A percentile compares a stretch with the other conserved stretches of the same genome.
These are phyloP conservation scores for Caenorhabditis tropicalis DNA, from an alignment of 1,140 invertebrate species.

Conservation along the genomic window DNA sequence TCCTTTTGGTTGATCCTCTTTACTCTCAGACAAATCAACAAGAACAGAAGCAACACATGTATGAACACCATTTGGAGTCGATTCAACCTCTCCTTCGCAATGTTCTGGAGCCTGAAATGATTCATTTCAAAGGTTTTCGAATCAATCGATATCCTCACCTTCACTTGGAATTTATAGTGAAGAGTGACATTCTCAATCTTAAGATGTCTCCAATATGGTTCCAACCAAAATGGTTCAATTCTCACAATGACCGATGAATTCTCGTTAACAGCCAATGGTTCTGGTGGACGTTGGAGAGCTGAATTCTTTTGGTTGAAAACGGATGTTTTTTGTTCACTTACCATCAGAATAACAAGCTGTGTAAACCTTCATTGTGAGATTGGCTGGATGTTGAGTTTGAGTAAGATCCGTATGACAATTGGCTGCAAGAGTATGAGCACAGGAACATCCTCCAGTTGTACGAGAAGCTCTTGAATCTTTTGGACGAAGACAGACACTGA, in stretches of 20 bases:
- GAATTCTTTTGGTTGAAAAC: background rate
- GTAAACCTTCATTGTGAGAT: constrained; percentile 49
- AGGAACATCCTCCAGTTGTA: constrained; percentile 44
- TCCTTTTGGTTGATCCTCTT: constrained; percentile 38
- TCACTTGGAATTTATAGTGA: constrained; percentile 56
- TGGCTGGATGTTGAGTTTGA: constrained; percentile 46
- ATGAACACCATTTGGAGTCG: constrained; percentile 2
- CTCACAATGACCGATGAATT: constrained; percentile 49
- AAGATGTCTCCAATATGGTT: constrained; percentile 57
- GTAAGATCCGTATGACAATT: constrained; percentile 52
- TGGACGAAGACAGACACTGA: constrained; percentile 54
- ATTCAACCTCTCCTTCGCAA: constrained; percentile 53
- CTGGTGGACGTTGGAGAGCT: constrained; percentile 59
- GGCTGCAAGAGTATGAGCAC: constrained; percentile 54
- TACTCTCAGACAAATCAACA: constrained; percentile 28
- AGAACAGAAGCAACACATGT: constrained; percentile 24
- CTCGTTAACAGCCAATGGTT: constrained; percentile 54
- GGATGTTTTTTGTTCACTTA: background rate
- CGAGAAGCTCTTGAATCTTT: constrained; percentile 39
- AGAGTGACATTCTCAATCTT: constrained; percentile 55
- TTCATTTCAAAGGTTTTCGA: background rate
- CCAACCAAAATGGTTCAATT: constrained; percentile 57
- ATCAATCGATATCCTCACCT: background rate
- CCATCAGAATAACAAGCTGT: constrained; percentile 54
- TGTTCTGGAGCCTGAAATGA: constrained; percentile 54